These are phyloP conservation scores for Maccullochella peelii DNA, from an alignment of 2,113 vertebrate species.

Conservation along the genomic window DNA sequence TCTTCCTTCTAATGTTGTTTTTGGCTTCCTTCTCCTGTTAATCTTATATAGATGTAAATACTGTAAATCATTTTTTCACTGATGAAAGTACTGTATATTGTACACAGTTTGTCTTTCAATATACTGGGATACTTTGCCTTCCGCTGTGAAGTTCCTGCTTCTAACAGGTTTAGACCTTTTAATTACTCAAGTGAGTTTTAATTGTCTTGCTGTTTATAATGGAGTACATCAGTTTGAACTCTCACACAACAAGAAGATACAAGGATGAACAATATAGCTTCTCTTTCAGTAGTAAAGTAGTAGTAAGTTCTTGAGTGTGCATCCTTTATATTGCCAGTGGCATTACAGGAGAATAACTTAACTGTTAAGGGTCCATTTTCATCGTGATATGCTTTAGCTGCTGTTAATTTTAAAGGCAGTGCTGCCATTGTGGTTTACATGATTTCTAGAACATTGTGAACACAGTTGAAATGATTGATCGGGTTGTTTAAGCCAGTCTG, in stretches of 20 bases:
- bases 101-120: neutral
- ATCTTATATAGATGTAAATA: too few species aligned
- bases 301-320: neutral
- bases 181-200: neutral
- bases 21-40: too few species aligned
- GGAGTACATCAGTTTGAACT: too few species aligned
- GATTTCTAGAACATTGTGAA: conserved; percentile 16
- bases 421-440: conserved; percentile 37
- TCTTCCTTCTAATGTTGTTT: too few species aligned
- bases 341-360: conserved; percentile 2
- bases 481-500: conserved; percentile 49
- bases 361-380: conserved; percentile 22
- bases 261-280: too few species aligned
- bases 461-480: conserved; percentile 62
- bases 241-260: neutral
- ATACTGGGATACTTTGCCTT: neutral
- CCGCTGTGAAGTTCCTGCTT: neutral
- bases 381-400: conserved; percentile 21
- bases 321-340: neutral
- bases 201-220: neutral
- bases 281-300: too few species aligned
- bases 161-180: neutral
- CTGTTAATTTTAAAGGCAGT: conserved; percentile 35
- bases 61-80: neutral
- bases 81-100: neutral